A percentile compares a stretch with the other conserved stretches of the same genome.
Conservation (phyloP, 2,113 vertebrate species). For the Gymnocephalus cernua region DNA sequence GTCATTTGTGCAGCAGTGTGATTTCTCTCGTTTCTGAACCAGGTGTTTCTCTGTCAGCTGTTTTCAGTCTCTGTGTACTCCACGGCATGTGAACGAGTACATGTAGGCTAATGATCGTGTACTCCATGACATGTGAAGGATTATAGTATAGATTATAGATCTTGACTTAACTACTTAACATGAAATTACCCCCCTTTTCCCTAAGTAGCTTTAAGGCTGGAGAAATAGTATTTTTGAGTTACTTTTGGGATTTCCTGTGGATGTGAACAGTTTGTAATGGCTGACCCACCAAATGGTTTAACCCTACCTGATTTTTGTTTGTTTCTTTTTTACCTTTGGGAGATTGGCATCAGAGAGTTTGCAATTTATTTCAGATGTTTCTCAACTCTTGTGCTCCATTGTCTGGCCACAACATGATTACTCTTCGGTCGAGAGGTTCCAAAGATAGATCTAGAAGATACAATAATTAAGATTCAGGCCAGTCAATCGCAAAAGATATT, state of each 20-base stretch:
- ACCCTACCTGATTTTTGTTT: too few species aligned
- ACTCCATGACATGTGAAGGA: background rate
- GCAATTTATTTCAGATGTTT: too few species aligned
- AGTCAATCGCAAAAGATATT: too few species aligned
- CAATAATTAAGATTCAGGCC: too few species aligned
- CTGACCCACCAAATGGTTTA: too few species aligned
- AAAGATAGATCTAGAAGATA: too few species aligned
- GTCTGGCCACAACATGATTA: too few species aligned
- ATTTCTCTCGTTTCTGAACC: background rate
- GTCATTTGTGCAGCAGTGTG: constrained; percentile 24
- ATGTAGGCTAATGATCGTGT: background rate
- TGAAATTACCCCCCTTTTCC: background rate
- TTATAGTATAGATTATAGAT: background rate
- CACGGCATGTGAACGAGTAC: background rate
- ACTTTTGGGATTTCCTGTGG: background rate
- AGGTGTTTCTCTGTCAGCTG: background rate
- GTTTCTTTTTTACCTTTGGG: too few species aligned
- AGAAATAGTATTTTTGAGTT: background rate
- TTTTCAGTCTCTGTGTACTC: background rate
- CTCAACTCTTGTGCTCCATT: too few species aligned
- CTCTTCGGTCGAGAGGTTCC: too few species aligned
- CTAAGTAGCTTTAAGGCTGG: background rate
- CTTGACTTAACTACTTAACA: background rate
- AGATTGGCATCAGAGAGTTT: too few species aligned
- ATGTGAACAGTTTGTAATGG: background rate